Conservation (phyloP, 2,113 vertebrate species). For the Mesitornis unicolor region DNA sequence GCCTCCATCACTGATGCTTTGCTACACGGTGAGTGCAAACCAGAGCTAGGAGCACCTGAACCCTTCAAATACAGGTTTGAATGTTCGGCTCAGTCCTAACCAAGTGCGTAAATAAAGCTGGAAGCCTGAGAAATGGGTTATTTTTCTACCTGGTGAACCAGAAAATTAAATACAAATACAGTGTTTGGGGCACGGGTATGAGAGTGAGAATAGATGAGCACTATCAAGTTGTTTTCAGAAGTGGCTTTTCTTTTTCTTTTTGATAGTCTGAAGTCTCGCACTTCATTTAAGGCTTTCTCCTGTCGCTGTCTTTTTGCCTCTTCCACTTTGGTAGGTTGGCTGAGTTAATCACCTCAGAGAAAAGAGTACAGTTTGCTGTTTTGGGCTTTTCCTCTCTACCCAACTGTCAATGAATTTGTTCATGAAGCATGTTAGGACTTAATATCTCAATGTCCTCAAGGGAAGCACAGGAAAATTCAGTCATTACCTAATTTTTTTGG, state of each 20-base stretch:
- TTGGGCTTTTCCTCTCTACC: neutral
- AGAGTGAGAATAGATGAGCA: neutral
- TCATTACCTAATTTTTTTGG: fast-evolving
- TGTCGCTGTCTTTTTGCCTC: neutral
- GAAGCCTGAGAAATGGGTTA: neutral
- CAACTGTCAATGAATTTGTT: neutral
- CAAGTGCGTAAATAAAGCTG: neutral
- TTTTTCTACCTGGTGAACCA: conserved; percentile 20
- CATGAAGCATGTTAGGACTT: neutral
- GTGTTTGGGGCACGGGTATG: neutral
- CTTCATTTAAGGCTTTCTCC: neutral
- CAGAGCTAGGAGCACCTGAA: neutral
- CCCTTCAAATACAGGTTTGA: neutral
- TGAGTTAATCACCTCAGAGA: neutral
- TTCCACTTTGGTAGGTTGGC: neutral
- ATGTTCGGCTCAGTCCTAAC: neutral
- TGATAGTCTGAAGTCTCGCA: neutral
- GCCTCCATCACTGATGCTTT: neutral
- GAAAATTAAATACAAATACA: conserved; percentile 14
- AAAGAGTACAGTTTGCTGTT: neutral
- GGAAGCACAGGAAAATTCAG: neutral
- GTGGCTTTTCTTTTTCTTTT: neutral
- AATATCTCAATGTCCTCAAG: neutral
- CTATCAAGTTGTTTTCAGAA: neutral
- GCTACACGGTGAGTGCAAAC: fast-evolving